Percentiles rank a stretch among this genome's conserved stretches.
Conservation (phyloP, 2,113 vertebrate species). For the Circaetus cinerascens region DNA sequence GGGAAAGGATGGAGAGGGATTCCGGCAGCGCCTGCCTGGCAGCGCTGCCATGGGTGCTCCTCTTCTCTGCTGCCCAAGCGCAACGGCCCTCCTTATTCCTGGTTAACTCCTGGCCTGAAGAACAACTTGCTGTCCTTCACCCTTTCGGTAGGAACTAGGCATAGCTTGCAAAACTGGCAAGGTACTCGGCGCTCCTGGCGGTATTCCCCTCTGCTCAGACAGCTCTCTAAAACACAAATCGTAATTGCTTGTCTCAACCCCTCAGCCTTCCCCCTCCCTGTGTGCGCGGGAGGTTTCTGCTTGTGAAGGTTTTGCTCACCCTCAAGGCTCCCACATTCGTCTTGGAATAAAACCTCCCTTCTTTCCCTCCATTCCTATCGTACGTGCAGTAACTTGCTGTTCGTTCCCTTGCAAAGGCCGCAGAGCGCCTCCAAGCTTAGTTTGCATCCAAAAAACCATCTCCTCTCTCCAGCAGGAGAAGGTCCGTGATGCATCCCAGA, state of each 20-base stretch:
- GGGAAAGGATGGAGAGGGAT: background rate
- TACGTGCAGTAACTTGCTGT: background rate
- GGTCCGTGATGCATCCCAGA: conserved; percentile 32
- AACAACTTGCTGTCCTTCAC: background rate
- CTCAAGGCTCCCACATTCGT: background rate
- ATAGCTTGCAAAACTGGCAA: background rate
- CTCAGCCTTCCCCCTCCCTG: background rate
- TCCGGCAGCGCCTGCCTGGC: background rate
- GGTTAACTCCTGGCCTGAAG: background rate
- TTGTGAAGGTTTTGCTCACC: background rate
- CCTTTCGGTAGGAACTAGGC: background rate
- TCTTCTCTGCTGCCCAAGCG: background rate
- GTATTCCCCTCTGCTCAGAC: background rate
- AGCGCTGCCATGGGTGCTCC: fast-evolving
- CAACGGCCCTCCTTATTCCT: background rate
- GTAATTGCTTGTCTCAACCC: background rate
- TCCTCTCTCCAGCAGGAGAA: conserved; percentile 14
- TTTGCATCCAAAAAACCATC: background rate
- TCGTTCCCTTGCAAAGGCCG: background rate
- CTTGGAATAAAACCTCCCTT: background rate
- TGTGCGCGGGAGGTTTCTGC: background rate
- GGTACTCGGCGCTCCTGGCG: background rate
- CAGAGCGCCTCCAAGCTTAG: background rate
- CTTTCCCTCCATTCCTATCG: background rate
- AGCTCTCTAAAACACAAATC: background rate